Evolutionary conservation across 2,888 invertebrate genomes (phyloP), one percentile per base, ranked within the genome.

Genomic region (Plebejus argus): DNA sequence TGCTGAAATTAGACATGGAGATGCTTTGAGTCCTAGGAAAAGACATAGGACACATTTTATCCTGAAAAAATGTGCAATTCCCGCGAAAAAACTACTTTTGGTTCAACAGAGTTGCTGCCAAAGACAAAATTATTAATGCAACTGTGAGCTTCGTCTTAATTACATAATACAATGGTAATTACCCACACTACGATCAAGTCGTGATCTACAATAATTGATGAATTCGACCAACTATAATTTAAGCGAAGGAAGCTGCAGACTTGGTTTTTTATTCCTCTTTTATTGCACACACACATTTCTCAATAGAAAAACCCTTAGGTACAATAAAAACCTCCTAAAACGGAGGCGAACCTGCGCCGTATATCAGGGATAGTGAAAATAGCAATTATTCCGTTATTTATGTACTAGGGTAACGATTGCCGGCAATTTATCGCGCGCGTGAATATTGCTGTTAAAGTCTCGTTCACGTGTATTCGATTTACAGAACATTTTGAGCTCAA

Each of bases 361-460:
- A 90, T 89, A 89, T 92, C 92, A 91, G 82, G 82, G 81, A 82
- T 83, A 87, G 89, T 86, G 85, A 83, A 86, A 87, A 85, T 85
- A 86, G 89, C 91, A 92, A 92, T 92, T 91, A 91, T 89, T 86
- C 85, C 81, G 89, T 91, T 91, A 91, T 92, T 92, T 91, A 92
- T 91, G 90, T 86, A 85, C 83, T 83, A 83, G 87, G 86, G 87
- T 83, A 83, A 86, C 86, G 84, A 86, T 84, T 84, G 83, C 82
- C 77, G 79, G 83, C 85, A 85, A 90, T 90, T 88, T 88, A 89
- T 89, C 83, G 83, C 45, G 56, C 39, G 39, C 71, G 58, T 72
- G 72, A 74, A 74, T 77, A 72, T 77, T 77, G 70, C 77, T 72
- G 45, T 72, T 71, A 72, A 45, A 66, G 66, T 18, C 15, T 66